Conservation (phyloP, 2,888 invertebrate species). For the Adineta ricciae region DNA sequence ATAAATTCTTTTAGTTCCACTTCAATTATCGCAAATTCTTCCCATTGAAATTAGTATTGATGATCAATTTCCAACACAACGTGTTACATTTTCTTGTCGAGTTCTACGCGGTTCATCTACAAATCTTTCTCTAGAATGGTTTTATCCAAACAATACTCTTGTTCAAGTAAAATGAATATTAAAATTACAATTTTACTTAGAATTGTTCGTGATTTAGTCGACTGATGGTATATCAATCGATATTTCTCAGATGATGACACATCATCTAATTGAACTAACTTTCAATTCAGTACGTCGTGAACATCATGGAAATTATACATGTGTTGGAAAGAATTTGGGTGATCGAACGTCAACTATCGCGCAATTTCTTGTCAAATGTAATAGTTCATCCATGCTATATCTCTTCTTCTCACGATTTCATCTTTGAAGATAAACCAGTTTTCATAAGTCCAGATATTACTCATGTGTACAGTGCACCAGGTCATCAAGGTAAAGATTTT, state of each 20-base stretch:
- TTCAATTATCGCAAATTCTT: background rate
- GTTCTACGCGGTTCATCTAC: background rate
- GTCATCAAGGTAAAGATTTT: background rate
- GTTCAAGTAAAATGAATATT: background rate
- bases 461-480: background rate
- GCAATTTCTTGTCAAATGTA: background rate
- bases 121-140: constrained; percentile 14
- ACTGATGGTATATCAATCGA: background rate
- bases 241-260: background rate
- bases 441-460: background rate
- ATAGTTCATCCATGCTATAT: background rate
- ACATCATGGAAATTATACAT: constrained; percentile 14
- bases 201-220: background rate
- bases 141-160: background rate
- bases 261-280: background rate
- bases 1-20: background rate
- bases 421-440: background rate
- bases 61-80: background rate
- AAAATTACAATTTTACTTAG: background rate
- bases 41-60: background rate
- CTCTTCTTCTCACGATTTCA: no score
- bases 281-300: background rate
- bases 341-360: background rate
- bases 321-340: background rate
- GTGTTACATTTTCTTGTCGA: background rate